These are phyloP conservation scores for Himalopsyche kuldschensis DNA, from an alignment of 2,888 invertebrate species.

Conservation along the genomic window DNA sequence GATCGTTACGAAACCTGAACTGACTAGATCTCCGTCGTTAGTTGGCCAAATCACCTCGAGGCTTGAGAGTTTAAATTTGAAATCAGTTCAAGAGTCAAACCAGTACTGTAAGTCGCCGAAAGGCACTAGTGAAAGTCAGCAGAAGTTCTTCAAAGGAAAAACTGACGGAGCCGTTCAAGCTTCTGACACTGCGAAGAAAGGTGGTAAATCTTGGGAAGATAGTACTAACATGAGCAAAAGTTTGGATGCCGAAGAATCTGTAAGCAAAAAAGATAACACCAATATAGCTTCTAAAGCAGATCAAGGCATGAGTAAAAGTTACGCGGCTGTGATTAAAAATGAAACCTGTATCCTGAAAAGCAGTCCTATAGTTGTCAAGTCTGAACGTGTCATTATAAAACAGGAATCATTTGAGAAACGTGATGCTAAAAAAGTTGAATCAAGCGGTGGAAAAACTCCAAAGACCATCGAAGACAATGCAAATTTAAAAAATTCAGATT, in stretches of 20 bases:
- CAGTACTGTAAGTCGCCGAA: constrained; percentile 22
- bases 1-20: constrained; percentile 6
- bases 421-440: neutral
- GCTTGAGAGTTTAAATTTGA: constrained; percentile 34
- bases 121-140: constrained; percentile 23
- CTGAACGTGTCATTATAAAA: neutral
- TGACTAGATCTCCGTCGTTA: constrained; percentile 32
- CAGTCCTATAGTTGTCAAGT: neutral
- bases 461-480: neutral
- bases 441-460: neutral
- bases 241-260: neutral
- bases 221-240: neutral
- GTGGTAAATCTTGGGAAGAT: neutral
- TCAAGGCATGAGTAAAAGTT: constrained; percentile 14
- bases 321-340: constrained; percentile 17
- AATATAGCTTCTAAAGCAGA: neutral
- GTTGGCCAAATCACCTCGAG: constrained; percentile 38
- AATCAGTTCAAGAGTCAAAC: constrained; percentile 25
- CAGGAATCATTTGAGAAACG: constrained; percentile 1
- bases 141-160: constrained; percentile 31
- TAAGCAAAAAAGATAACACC: neutral
- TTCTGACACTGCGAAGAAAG: neutral
- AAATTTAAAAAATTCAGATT: neutral
- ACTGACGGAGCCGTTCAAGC: neutral
- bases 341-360: neutral